These are phyloP conservation scores for Paraescarpia echinospica DNA, from an alignment of 1,140 invertebrate species.

Conservation along the genomic window DNA sequence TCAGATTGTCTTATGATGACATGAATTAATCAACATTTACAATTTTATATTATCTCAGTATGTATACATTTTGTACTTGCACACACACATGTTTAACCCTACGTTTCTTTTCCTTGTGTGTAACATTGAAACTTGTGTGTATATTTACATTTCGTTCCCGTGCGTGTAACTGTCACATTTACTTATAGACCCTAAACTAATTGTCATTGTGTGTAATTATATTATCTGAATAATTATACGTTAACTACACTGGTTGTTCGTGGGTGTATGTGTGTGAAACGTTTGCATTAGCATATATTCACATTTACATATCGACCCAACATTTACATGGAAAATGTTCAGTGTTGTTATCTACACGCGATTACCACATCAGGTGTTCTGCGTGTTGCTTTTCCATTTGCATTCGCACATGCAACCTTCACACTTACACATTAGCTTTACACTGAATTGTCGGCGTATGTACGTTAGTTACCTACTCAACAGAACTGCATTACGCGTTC, in stretches of 20 bases:
- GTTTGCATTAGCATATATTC: background rate
- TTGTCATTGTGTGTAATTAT: background rate
- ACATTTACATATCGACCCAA: background rate
- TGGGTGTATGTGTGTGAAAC: background rate
- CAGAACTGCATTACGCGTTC: background rate
- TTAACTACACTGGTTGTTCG: too few relatives aligned
- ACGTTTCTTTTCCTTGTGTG: background rate
- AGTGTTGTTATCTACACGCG: background rate
- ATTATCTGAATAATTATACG: background rate
- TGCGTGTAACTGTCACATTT: background rate
- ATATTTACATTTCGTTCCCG: background rate
- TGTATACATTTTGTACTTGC: background rate
- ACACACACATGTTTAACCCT: background rate
- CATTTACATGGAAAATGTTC: background rate
- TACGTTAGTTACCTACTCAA: background rate
- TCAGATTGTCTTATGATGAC: background rate
- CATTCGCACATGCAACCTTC: background rate
- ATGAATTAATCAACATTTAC: background rate
- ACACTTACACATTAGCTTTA: background rate
- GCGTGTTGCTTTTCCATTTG: too few relatives aligned
- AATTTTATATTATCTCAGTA: background rate
- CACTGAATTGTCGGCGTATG: background rate
- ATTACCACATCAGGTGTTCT: background rate
- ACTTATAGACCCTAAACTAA: background rate
- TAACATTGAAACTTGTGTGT: background rate